These are phyloP conservation scores for Kobus ellipsiprymnus DNA, from an alignment of 2,113 vertebrate genomes.

Conservation along the genomic window DNA sequence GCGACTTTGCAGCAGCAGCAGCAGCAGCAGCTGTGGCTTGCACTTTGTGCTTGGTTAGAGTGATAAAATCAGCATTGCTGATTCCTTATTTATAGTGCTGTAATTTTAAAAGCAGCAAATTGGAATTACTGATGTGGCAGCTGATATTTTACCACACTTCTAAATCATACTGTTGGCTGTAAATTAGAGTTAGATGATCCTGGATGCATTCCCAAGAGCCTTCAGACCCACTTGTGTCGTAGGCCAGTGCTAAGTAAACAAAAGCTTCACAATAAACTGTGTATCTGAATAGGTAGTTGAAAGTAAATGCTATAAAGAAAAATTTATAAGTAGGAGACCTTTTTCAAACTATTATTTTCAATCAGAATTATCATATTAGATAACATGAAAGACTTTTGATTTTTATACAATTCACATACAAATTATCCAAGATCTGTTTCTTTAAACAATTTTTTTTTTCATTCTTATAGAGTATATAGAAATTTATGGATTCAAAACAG, in stretches of 20 bases:
- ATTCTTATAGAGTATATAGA: background rate
- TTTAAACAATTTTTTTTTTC: background rate
- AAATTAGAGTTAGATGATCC: background rate
- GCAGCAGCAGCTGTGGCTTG: background rate
- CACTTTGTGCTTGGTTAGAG: background rate
- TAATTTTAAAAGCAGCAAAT: slow-evolving; percentile 2
- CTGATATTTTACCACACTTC: background rate
- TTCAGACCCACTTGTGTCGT: background rate
- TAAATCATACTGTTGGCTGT: background rate
- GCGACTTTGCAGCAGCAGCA: background rate
- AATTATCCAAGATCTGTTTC: background rate
- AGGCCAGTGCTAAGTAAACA: background rate
- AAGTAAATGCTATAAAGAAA: background rate
- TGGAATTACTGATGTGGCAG: background rate
- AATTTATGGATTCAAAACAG: background rate
- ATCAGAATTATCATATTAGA: background rate
- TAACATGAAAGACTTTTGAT: background rate
- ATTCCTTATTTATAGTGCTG: slow-evolving; percentile 41
- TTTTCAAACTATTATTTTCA: background rate
- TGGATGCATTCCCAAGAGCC: background rate
- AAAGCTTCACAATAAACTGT: background rate
- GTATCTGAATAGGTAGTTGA: background rate
- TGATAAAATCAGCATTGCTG: slow-evolving; percentile 45
- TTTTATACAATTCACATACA: background rate
- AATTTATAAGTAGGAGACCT: background rate